A percentile compares a stretch with the other conserved stretches of the same genome.
Evolutionary conservation across 2,113 vertebrate species (phyloP).

Genomic region (Caloenas nicobarica): DNA sequence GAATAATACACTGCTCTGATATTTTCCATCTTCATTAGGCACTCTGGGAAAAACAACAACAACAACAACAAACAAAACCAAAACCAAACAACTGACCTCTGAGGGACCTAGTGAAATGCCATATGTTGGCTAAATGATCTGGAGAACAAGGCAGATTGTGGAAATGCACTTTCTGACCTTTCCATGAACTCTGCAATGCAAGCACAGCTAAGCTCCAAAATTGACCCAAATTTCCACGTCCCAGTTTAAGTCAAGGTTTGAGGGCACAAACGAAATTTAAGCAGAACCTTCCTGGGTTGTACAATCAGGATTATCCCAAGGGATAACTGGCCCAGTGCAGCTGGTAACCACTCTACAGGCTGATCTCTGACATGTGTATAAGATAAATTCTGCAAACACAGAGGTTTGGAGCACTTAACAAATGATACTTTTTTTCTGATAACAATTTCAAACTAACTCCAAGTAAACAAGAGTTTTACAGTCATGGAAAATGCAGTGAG

Average conservation of each 20-base stretch:
- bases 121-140: not conserved
- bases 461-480: not conserved
- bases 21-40: not conserved
- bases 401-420: not conserved
- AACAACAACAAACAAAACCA: no score
- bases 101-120: not conserved
- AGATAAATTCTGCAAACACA: not conserved
- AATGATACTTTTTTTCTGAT: not conserved
- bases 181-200: rapidly evolving
- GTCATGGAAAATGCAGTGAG: not conserved
- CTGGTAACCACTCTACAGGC: not conserved
- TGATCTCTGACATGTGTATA: not conserved
- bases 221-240: not conserved
- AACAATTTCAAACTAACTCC: not conserved
- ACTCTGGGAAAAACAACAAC: not conserved
- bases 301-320: not conserved
- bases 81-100: not conserved
- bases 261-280: not conserved
- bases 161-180: not conserved
- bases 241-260: not conserved
- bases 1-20: not conserved
- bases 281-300: not conserved
- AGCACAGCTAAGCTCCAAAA: not conserved
- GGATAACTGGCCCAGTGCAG: not conserved
- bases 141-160: not conserved